These are phyloP conservation scores for Nebria salina DNA, from an alignment of 2,888 invertebrate genomes.

Conservation along the genomic window DNA sequence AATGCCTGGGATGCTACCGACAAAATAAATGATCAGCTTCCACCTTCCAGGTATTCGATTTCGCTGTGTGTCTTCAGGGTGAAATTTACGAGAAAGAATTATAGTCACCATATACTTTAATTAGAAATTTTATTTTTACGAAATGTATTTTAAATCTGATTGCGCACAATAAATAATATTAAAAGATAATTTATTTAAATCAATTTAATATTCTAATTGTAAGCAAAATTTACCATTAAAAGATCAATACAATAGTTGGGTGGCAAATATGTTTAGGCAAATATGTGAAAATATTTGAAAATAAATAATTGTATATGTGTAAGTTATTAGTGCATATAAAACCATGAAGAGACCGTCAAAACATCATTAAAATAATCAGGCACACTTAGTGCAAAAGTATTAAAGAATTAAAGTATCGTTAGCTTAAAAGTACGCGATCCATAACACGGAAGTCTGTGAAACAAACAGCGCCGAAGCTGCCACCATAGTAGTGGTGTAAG, in stretches of 20 bases:
- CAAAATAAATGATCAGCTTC: background rate
- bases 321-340: background rate
- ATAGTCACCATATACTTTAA: no score
- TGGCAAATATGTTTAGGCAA: background rate
- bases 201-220: no score
- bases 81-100: no score
- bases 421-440: slow-evolving; percentile 11
- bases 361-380: slow-evolving; percentile 22
- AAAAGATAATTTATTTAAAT: no score
- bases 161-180: no score
- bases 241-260: background rate
- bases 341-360: background rate
- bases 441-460: slow-evolving; percentile 20
- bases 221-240: no score
- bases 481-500: background rate
- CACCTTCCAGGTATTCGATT: no score
- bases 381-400: slow-evolving; percentile 12
- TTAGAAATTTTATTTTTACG: no score
- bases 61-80: background rate
- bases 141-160: no score
- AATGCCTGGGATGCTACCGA: background rate
- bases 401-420: slow-evolving; percentile 44
- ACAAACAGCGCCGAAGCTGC: background rate
- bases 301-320: background rate
- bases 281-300: background rate